Evolutionary conservation across 2,797 vertebrate genomes (phyloP).

Genomic region (Mormyrus hasselquistii): DNA sequence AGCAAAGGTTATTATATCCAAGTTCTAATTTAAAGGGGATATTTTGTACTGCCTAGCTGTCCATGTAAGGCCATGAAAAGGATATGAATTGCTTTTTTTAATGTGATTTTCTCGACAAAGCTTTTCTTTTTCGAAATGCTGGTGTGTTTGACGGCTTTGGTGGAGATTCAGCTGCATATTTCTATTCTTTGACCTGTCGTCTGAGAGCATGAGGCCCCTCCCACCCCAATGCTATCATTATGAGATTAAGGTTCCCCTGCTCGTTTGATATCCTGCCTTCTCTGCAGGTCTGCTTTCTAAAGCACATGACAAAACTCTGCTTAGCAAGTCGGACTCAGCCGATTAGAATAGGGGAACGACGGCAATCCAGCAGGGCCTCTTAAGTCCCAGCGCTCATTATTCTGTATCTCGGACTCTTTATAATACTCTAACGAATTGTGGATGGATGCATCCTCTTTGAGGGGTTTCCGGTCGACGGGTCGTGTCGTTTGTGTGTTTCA

Average conservation of each 20-base stretch:
- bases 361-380: not conserved
- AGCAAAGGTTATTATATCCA: not conserved
- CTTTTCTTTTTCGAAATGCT: not conserved
- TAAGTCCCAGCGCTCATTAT: not conserved
- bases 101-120: not conserved
- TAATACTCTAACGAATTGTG: not conserved
- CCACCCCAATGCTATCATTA: not conserved
- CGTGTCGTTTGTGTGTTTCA: constrained; percentile 38
- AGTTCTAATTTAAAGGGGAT: not conserved
- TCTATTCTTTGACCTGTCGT: not conserved
- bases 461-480: not conserved
- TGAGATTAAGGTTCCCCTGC: not conserved
- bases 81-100: not conserved
- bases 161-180: not conserved
- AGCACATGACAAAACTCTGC: not conserved
- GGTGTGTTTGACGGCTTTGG: not conserved
- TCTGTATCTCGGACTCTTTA: not conserved
- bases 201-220: not conserved
- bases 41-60: not conserved
- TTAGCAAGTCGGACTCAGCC: not conserved
- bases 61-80: not conserved
- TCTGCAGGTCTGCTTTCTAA: not conserved
- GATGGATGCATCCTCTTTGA: not conserved
- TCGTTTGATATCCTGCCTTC: not conserved
- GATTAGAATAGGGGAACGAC: not conserved